Percentiles rank a stretch among this genome's conserved stretches.
phyloP scores from a whole-genome alignment of 23 tunicate genomes.

The Aplidium turbinatum region DNA sequence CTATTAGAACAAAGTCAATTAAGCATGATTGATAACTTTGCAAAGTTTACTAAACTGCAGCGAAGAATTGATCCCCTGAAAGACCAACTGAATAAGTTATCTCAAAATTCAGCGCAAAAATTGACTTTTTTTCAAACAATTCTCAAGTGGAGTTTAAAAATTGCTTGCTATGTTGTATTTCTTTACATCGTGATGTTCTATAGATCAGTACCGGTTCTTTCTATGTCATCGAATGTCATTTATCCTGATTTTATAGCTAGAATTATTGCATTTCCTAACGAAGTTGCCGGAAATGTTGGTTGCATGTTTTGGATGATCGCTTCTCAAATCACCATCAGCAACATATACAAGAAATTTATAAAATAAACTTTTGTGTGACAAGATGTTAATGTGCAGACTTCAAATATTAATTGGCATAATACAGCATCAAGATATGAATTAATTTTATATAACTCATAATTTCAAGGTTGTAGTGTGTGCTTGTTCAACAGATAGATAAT shows the following conservation, averaged over 20 bases:
- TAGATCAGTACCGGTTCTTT: conserved; percentile 51
- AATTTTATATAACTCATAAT: too few species aligned
- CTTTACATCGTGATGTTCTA: conserved; percentile 21
- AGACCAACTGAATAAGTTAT: conserved; percentile 11
- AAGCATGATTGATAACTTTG: conserved; percentile 79
- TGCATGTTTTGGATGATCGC: conserved; percentile 56
- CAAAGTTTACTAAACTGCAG: conserved; percentile 67
- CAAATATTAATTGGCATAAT: too few species aligned
- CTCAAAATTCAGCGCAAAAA: conserved; percentile 5
- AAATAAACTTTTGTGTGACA: too few species aligned
- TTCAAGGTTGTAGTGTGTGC: too few species aligned
- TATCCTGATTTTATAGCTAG: background rate
- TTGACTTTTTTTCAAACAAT: background rate
- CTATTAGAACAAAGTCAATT: conserved; percentile 23
- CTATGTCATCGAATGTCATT: conserved; percentile 20
- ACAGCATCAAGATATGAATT: too few species aligned
- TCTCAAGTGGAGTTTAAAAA: conserved; percentile 19
- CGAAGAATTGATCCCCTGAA: conserved; percentile 48
- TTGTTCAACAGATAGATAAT: too few species aligned
- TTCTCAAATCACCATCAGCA: too few species aligned
- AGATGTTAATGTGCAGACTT: too few species aligned
- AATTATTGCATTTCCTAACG: conserved; percentile 55
- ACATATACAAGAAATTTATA: too few species aligned
- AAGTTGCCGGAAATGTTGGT: conserved; percentile 51
- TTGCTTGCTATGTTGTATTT: conserved; percentile 3